Conservation (phyloP, 2,113 vertebrate species). For the Plecotus auritus region DNA sequence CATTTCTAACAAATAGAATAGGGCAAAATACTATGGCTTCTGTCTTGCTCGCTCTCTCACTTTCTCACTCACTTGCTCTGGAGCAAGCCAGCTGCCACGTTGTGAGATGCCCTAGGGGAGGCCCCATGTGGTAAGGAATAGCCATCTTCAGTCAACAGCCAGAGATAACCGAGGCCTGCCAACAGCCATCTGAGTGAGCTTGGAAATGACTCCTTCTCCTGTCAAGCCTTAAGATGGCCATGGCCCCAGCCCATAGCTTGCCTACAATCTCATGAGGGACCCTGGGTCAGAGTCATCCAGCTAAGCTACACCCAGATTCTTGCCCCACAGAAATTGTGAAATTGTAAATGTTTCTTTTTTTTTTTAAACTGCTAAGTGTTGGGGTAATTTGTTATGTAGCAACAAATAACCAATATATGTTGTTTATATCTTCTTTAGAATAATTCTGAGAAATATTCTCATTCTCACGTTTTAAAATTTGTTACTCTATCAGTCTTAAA, state of each 20-base stretch:
- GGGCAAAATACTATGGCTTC: neutral
- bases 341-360: neutral
- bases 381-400: neutral
- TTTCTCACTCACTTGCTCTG: neutral
- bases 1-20: neutral
- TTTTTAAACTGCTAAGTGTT: neutral
- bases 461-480: neutral
- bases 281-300: neutral
- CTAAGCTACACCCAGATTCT: neutral
- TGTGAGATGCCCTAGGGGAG: neutral
- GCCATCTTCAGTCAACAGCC: neutral
- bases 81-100: neutral
- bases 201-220: neutral
- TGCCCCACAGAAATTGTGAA: neutral
- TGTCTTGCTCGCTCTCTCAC: neutral
- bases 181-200: neutral
- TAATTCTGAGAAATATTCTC: conserved; percentile 2
- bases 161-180: neutral
- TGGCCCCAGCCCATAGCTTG: neutral
- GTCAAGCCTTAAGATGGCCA: neutral
- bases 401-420: neutral
- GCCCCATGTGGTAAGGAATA: neutral
- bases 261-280: neutral
- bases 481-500: neutral
- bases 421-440: neutral